phyloP scores from a whole-genome alignment of 2,113 vertebrate species.

The Beaufortia kweichowensis region DNA sequence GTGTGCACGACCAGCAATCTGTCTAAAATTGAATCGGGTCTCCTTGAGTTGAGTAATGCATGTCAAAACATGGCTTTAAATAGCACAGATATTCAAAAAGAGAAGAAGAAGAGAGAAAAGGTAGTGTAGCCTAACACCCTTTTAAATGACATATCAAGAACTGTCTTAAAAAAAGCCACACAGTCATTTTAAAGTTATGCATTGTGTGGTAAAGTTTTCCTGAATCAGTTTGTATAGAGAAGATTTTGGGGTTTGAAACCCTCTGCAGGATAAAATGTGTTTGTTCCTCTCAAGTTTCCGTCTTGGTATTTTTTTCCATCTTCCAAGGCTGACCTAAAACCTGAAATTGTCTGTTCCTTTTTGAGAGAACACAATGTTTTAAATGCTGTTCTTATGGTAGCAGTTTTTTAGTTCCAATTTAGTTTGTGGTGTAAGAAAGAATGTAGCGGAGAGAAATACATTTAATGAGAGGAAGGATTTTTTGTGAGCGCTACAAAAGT shows the following conservation, averaged over 20 bases:
- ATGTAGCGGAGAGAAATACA: slow-evolving; percentile 63
- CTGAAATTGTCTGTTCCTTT: slow-evolving; percentile 17
- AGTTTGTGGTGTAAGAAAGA: slow-evolving; percentile 64
- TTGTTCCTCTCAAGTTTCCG: slow-evolving; percentile 41
- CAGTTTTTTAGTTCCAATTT: slow-evolving; percentile 56
- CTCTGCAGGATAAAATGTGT: slow-evolving; percentile 36
- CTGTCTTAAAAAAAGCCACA: background rate
- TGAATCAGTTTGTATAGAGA: background rate
- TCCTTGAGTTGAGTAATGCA: slow-evolving; percentile 1
- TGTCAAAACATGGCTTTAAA: slow-evolving; percentile 18
- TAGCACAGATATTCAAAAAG: background rate
- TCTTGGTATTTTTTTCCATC: background rate
- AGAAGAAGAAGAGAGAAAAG: slow-evolving; percentile 13
- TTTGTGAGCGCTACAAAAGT: slow-evolving; percentile 14
- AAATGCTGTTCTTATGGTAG: slow-evolving; percentile 29
- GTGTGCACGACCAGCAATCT: slow-evolving; percentile 12
- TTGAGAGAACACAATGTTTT: slow-evolving; percentile 23
- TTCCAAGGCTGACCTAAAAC: background rate
- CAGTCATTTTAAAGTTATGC: slow-evolving; percentile 7
- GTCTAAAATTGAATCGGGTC: slow-evolving; percentile 4
- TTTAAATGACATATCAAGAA: background rate
- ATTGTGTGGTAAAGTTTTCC: slow-evolving; percentile 30
- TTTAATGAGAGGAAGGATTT: slow-evolving; percentile 58
- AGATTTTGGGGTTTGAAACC: background rate
- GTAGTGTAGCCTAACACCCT: background rate